Conservation (phyloP, 1,140 invertebrate species). For the Pararge aegeria region DNA sequence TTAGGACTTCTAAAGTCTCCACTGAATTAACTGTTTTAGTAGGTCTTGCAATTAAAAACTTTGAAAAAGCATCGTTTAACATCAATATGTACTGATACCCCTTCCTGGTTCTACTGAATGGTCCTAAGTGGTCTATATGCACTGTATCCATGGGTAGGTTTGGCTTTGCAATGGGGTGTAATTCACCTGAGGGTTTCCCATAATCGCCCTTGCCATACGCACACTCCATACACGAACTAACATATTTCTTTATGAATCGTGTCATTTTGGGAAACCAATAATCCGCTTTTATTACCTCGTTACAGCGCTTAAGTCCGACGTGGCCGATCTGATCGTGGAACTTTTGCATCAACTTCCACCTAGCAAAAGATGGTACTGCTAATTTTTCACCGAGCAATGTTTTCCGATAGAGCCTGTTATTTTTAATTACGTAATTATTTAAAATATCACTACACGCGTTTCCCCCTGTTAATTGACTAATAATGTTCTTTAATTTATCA, state of each 20-base stretch:
- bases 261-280: constrained; percentile 40
- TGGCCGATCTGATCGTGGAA: constrained; percentile 37
- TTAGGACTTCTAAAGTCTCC: constrained; percentile 13
- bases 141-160: constrained; percentile 32
- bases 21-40: constrained; percentile 38
- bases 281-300: constrained; percentile 31
- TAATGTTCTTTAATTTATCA: constrained; percentile 22
- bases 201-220: constrained; percentile 31
- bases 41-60: constrained; percentile 15
- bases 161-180: constrained; percentile 40
- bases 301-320: constrained; percentile 25
- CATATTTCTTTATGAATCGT: constrained; percentile 37
- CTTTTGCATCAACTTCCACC: constrained; percentile 36
- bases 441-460: background rate
- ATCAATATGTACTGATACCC: constrained; percentile 14
- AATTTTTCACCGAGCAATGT: constrained; percentile 36
- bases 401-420: constrained; percentile 25
- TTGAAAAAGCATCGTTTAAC: constrained; percentile 12
- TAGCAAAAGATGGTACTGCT: constrained; percentile 34
- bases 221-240: constrained; percentile 34
- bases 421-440: constrained; percentile 1
- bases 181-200: constrained; percentile 34
- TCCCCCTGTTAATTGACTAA: background rate
- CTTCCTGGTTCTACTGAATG: constrained; percentile 31
- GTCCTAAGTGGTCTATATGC: constrained; percentile 47